Conservation (phyloP, 2,113 vertebrate species). For the Microcebus griseorufus region DNA sequence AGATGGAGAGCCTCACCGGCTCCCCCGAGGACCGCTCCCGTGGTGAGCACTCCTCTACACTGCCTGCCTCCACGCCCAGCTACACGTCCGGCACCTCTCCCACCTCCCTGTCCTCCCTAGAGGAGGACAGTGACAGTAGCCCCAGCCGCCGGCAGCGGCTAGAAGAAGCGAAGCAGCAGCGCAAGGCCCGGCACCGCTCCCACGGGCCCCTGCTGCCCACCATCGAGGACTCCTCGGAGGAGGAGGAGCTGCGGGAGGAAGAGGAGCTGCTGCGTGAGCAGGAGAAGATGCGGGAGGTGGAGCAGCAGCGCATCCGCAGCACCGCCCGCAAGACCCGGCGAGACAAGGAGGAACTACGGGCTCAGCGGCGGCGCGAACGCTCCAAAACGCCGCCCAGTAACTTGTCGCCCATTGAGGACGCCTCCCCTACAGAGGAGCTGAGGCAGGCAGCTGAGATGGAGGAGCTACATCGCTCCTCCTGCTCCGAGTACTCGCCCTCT, state of each 20-base stretch:
- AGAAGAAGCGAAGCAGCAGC: slow-evolving; percentile 98
- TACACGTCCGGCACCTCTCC: slow-evolving; percentile 98
- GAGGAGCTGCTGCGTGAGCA: slow-evolving; percentile 97
- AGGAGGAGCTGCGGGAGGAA: slow-evolving; percentile 97
- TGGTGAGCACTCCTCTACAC: slow-evolving; percentile 96
- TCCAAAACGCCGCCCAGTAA: slow-evolving; percentile 99
- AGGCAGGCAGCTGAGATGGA: slow-evolving; percentile 99
- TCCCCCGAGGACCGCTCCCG: slow-evolving; percentile 97
- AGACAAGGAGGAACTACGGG: slow-evolving; percentile 97
- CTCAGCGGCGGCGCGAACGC: slow-evolving; percentile 96
- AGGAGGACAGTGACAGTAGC: slow-evolving; percentile 98
- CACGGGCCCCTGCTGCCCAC: slow-evolving; percentile 97
- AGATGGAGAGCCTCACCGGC: slow-evolving; percentile 99
- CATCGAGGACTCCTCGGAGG: slow-evolving; percentile 98
- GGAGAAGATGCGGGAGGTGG: slow-evolving; percentile 98
- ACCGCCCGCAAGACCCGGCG: slow-evolving; percentile 96
- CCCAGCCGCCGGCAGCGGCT: slow-evolving; percentile 96
- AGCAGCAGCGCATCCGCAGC: slow-evolving; percentile 97
- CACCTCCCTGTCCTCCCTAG: slow-evolving; percentile 97
- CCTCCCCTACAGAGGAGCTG: slow-evolving; percentile 97
- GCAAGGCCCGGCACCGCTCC: slow-evolving; percentile 96
- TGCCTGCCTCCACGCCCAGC: slow-evolving; percentile 96
- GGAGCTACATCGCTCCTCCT: slow-evolving; percentile 97
- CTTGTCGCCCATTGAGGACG: slow-evolving; percentile 97
- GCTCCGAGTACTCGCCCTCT: slow-evolving; percentile 98